Evolutionary conservation across 2,797 vertebrate species (phyloP).

Genomic region (Leuciscus waleckii): DNA sequence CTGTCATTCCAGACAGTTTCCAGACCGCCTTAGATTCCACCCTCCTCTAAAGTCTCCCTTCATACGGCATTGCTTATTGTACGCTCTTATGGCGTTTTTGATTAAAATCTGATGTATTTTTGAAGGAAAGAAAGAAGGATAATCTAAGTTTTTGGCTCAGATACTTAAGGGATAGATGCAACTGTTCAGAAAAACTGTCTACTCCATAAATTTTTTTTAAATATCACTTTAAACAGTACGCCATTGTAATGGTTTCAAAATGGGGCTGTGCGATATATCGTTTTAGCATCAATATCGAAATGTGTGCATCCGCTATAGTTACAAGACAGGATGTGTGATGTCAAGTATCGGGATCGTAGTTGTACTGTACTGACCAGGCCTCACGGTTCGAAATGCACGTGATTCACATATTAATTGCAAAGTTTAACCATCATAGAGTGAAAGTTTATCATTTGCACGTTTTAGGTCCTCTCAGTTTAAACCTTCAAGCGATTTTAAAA

Average conservation of each 20-base stretch:
- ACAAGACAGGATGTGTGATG: neutral
- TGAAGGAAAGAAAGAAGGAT: conserved; percentile 12
- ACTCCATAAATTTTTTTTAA: neutral
- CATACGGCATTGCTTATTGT: neutral
- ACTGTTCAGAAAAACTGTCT: neutral
- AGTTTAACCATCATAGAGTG: neutral
- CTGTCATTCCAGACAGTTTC: conserved; percentile 11
- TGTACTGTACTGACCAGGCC: neutral
- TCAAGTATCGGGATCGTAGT: neutral
- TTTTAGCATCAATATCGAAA: neutral
- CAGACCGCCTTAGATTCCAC: conserved; percentile 1
- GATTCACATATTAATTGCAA: neutral
- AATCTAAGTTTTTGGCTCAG: conserved; percentile 18
- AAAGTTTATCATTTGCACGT: neutral
- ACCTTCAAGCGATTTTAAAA: too few relatives aligned
- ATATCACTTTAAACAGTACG: neutral
- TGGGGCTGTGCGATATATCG: neutral
- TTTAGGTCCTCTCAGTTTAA: too few relatives aligned
- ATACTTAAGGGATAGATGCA: neutral
- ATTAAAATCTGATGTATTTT: neutral
- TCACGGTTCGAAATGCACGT: too few relatives aligned
- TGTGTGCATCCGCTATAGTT: neutral
- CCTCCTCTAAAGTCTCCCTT: neutral
- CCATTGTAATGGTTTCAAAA: neutral
- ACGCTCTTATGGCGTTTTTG: neutral